Evolutionary conservation across 2,888 invertebrate species (phyloP), one percentile per base, ranked within the genome.

Genomic region (Idaea dimidiata): DNA sequence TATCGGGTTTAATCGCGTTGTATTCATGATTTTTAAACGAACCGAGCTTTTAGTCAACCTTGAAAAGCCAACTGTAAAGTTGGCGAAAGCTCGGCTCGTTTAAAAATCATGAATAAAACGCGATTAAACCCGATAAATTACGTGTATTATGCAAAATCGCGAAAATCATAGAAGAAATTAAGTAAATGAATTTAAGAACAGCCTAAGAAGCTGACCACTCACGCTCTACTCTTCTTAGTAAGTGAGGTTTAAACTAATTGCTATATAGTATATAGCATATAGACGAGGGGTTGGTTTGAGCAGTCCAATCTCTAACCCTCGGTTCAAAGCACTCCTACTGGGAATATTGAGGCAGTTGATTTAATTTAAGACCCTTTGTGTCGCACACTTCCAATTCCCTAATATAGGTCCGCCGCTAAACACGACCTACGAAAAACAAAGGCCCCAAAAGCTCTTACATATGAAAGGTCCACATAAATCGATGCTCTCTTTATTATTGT

Each of bases 341-440:
- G 80, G 84, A 86, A 84, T 87, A 88, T 87, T 83, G 82, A 81
- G 79, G 75, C 79, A 80, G 80, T 84, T 85, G 88, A 88, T 89
- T 89, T 87, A 88, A 89, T 88, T 87, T 86, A 84, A 84, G 84
- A 74, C 83, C 87, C 86, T 88, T 88, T 89, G 85, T 86, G 84
- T 79, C 81, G 82, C 81, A 81, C 84, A 85, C 82, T 85, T 86
- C 81, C 84, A 85, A 88, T 85, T 84, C 83, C 80, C 82, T 82
- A 85, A 88, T 86, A 88, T 86, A 88, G 80, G 83, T 71, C 77
- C 73, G 74, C 75, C 78, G 72, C 82, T 83, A 82, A 82, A 82
- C 76, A 80, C 75, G 76, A 72, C 72, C 69, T 74, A 65, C 79
- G 76, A 81, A 85, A 87, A 87, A 86, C 86, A 86, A 87, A 77